These are phyloP conservation scores for Entomobrya multifasciata DNA, from an alignment of 2,888 invertebrate genomes.

Conservation along the genomic window DNA sequence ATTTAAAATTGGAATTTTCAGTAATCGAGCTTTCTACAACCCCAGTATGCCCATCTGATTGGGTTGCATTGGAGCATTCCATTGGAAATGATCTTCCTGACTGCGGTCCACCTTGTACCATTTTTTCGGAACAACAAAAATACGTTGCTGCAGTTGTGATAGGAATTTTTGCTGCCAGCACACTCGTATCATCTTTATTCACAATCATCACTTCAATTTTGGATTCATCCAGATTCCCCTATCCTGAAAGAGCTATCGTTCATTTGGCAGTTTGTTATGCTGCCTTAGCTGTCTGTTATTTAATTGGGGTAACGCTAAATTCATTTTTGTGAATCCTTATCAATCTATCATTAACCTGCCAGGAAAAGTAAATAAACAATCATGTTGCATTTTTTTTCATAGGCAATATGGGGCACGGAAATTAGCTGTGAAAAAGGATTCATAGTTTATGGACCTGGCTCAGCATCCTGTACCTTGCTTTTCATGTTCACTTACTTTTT, in stretches of 20 bases:
- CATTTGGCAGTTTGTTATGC: slow-evolving; percentile 97
- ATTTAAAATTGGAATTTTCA: neutral
- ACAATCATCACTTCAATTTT: slow-evolving; percentile 96
- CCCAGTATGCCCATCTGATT: slow-evolving; percentile 75
- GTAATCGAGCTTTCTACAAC: slow-evolving; percentile 30
- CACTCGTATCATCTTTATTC: slow-evolving; percentile 94
- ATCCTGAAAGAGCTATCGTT: slow-evolving; percentile 98
- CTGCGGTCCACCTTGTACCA: slow-evolving; percentile 95
- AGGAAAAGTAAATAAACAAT: neutral
- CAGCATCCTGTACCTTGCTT: slow-evolving; percentile 90
- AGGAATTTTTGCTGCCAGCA: slow-evolving; percentile 94
- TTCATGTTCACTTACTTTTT: slow-evolving; percentile 98
- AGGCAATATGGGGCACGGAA: slow-evolving; percentile 80
- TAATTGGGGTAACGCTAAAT: slow-evolving; percentile 83
- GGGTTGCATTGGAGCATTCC: slow-evolving; percentile 76
- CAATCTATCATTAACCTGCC: slow-evolving; percentile 9
- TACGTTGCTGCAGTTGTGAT: slow-evolving; percentile 95
- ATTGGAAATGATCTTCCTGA: slow-evolving; percentile 82
- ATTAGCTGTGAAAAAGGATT: slow-evolving; percentile 79
- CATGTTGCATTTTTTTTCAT: slow-evolving; percentile 40
- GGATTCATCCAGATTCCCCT: slow-evolving; percentile 96
- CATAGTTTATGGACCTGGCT: slow-evolving; percentile 77
- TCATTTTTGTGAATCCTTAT: slow-evolving; percentile 78
- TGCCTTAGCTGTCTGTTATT: slow-evolving; percentile 95
- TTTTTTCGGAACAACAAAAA: slow-evolving; percentile 91